Evolutionary conservation across 2,888 invertebrate species (phyloP), one percentile per base, ranked within the genome.

Genomic region (Xanthia icteritia): DNA sequence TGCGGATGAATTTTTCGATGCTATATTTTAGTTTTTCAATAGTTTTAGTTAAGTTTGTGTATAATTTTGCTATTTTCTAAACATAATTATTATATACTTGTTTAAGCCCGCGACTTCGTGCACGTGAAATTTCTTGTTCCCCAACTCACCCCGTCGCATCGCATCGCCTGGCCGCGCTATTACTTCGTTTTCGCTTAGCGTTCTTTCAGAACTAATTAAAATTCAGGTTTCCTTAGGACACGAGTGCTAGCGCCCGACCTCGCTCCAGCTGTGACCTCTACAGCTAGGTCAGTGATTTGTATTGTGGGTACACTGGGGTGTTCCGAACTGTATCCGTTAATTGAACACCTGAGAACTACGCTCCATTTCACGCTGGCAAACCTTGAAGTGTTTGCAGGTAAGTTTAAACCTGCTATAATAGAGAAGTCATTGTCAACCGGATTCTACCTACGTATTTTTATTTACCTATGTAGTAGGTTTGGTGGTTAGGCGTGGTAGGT

Each of bases 321-420:
- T 70, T 73, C 63, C 54, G 60, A 80, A 79, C 69, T 70, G 51
- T 73, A 67, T 76, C 76, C 54, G 51, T 73, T 83, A 83, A 83
- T 83, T 76, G 80, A 83, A 70, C 80, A 83, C 80, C 73, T 83
- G 83, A 83, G 73, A 76, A 73, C 73, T 27, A 71, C 61, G 84
- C 84, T 83, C 84, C 76, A 83, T 83, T 83, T 76, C 66, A 66
- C 48, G 54, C 39, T 54, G 1, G 45, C 61, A 27, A 72, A 66
- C 72, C 61, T 69, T 65, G 51, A 75, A 58, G 13, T 77, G 39
- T 69, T 58, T 64, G 39, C 64, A 61, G 42, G 17, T 82, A 51
- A 65, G n/a, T 78, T 58, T 58, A 48, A 56, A 31, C 48, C 63
- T 20, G 2, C 17, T 48, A 36, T n/a, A 23, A 54, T 67, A 23